phyloP scores from a whole-genome alignment of 2,797 vertebrate species.

The Paramormyrops hopkinsi region DNA sequence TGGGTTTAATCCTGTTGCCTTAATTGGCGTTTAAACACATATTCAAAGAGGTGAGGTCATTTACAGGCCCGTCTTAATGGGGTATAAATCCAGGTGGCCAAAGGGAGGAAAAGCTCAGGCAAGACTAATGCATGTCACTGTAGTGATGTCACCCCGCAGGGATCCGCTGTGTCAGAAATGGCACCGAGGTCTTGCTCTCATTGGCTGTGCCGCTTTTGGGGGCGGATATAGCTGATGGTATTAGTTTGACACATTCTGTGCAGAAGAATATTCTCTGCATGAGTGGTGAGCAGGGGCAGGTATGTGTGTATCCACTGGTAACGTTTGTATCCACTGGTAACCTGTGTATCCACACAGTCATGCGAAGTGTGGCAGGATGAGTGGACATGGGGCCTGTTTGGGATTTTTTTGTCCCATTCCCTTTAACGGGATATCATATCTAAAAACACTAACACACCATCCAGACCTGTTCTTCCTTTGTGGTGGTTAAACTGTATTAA shows the following conservation, averaged over 20 bases:
- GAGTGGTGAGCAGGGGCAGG: neutral
- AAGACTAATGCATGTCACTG: neutral
- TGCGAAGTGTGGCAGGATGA: neutral
- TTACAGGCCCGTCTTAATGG: neutral
- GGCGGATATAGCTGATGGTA: neutral
- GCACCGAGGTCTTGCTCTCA: neutral
- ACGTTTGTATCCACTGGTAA: neutral
- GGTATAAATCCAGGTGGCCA: neutral
- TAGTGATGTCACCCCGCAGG: neutral
- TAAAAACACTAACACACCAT: neutral
- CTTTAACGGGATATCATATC: neutral
- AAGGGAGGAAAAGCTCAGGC: neutral
- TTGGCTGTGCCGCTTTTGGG: neutral
- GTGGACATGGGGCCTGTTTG: neutral
- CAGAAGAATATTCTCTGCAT: neutral
- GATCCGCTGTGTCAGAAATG: neutral
- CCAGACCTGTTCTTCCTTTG: neutral
- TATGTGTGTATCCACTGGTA: no score
- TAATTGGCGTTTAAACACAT: neutral
- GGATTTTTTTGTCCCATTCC: neutral
- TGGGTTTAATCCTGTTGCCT: neutral
- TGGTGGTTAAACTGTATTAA: neutral
- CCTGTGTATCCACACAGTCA: neutral
- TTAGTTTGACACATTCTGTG: neutral
- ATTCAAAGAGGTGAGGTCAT: neutral